Base-by-base conservation (phyloP, 2,113 vertebrate genomes). In the Psilopsiagon aurifrons region DNA sequence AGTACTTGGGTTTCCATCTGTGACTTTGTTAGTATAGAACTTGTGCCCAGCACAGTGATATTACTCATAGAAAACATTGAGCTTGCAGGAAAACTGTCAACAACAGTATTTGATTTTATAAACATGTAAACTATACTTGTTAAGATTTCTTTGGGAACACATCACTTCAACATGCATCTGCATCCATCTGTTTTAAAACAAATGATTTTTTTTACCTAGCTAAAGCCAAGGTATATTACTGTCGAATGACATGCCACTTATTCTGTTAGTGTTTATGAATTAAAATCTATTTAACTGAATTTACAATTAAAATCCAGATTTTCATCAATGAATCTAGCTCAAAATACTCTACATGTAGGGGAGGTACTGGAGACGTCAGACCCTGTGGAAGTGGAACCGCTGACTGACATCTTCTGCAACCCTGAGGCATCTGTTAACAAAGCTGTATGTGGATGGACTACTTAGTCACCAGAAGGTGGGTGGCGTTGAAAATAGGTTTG, bases 11-110 rank as follows among this genome's bases (percentile, higher is more conserved):
- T 82, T 88, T 94, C 37, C 13, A 15, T 43, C 37, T 75, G 25
- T 93, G 83, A 84, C 66, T 95, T 86, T 27, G 10, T 90, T 93
- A 83, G 75, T 84, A 64, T 68, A 93, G 76, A 93, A 70, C 64
- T 90, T 92, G 37, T 67, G 90, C 63, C 68, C 29, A 83, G 19
- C 27, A 31, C 24, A 75, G 46, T 2, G 1, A 27, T 82, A 52
- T 88, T 83, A 84, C 77, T 83, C 33, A n/a, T 18, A 77, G 73
- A 74, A 93, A 88, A 62, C 22, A 35, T 20, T 54, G 51, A 90
- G 60, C 60, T 88, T 13, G 13, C 25, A 70, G 51, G 81, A 70
- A 37, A 88, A 31, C 59, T 80, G 41, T 90, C 68, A 88, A 18
- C 51, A 67, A 49, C 47, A 69, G 22, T 49, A 70, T 81, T 81